Evolutionary conservation across 2,797 vertebrate genomes (phyloP).

Genomic region (Melanotaenia pygmaea): DNA sequence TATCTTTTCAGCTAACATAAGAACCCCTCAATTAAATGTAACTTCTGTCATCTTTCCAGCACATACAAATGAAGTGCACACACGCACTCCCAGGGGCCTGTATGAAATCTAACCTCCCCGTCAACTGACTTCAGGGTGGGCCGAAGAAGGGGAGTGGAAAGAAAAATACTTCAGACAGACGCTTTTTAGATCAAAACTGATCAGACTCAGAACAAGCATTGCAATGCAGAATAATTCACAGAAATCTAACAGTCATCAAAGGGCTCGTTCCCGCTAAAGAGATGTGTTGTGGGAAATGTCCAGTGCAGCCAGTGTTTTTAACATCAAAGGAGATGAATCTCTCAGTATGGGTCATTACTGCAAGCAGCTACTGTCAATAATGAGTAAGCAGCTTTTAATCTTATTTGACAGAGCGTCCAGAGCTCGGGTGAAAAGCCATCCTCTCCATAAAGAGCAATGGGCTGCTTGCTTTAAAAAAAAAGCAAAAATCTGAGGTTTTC

Average conservation of each 20-base stretch:
- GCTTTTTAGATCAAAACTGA: conserved; percentile 68
- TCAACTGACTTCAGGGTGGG: conserved; percentile 65
- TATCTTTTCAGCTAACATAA: conserved; percentile 63
- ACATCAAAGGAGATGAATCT: conserved; percentile 75
- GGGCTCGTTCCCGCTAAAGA: conserved; percentile 45
- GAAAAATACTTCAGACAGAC: conserved; percentile 50
- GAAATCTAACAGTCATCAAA: conserved; percentile 65
- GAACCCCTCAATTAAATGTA: conserved; percentile 73
- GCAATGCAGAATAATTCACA: conserved; percentile 60
- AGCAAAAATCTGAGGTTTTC: not conserved
- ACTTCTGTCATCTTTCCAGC: conserved; percentile 75
- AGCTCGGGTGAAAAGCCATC: conserved; percentile 64
- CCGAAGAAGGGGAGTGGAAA: conserved; percentile 27
- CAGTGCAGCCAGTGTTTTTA: conserved; percentile 61
- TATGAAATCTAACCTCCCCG: conserved; percentile 67
- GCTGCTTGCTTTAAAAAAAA: conserved; percentile 44
- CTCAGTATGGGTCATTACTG: conserved; percentile 74
- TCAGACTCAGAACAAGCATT: conserved; percentile 38
- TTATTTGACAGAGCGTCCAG: conserved; percentile 69
- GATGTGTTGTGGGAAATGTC: conserved; percentile 62
- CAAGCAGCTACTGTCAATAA: conserved; percentile 75
- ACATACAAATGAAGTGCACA: conserved; percentile 70
- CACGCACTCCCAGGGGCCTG: conserved; percentile 56
- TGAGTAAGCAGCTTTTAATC: conserved; percentile 75
- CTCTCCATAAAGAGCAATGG: conserved; percentile 63